Evolutionary conservation across 2,888 invertebrate genomes (phyloP), one percentile per base, ranked within the genome.

Genomic region (Cerastis rubricosa): DNA sequence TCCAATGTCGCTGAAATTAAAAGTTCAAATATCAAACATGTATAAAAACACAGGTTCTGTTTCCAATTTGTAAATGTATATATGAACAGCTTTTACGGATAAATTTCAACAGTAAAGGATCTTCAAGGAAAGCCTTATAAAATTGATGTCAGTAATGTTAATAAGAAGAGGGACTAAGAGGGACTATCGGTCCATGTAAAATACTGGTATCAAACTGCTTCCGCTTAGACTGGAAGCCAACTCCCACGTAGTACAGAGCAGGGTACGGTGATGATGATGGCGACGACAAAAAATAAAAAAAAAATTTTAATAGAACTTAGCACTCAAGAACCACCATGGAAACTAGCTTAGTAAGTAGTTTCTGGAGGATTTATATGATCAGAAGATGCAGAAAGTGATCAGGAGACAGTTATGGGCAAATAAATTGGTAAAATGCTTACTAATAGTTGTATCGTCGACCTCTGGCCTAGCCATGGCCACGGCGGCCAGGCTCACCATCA

Each of bases 401-500:
- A 14, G 1, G 0, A 22, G 22, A 40, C 14, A 25, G 17, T 14
- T 17, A 43, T 3, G 1, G 6, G 2, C 11, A 4, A 22, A 43
- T 14, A 51, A n/a, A 29, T 74, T 11, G 14, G 17, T 29, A 49
- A 65, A 65, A 19, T 70, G 76, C 92, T 94, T 91, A 95, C 95
- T 90, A 51, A 94, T 82, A 43, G 81, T 88, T n/a, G 82, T 90
- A 71, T 93, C 94, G 17, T 93, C 95, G 59, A 90, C 80, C 17
- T 92, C 92, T 43, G 93, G 91, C 51, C 91, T 89, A 76, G 94
- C 95, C 89, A 93, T 91, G 80, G 95, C 96, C 89, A 92, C 88
- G 86, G 95, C 93, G 91, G 93, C 94, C 84, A 96, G 90, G 92
- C 95, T 93, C 73, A 94, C 86, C 35, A 94, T 85, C 73, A 95